These are phyloP conservation scores for Bombus picipes DNA, from an alignment of 1,140 invertebrate species.

Conservation along the genomic window DNA sequence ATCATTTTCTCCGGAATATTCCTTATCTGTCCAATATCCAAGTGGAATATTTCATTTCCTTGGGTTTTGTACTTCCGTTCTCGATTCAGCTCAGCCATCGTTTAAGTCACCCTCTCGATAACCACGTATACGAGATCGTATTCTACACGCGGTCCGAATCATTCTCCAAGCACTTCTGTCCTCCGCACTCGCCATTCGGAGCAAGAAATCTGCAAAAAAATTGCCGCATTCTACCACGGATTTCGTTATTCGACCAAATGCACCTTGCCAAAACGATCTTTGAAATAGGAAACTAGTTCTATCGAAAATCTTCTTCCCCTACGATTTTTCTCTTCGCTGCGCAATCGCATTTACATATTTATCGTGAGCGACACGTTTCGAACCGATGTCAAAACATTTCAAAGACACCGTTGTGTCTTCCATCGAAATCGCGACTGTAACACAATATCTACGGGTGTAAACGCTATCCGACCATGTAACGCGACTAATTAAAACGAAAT, in stretches of 20 bases:
- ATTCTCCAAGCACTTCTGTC: constrained; percentile 30
- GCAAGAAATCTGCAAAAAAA: constrained; percentile 14
- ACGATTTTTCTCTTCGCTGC: not conserved
- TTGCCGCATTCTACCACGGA: not conserved
- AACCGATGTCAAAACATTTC: not conserved
- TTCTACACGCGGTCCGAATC: constrained; percentile 47
- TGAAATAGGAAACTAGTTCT: not conserved
- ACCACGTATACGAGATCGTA: constrained; percentile 44
- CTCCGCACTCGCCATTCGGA: constrained; percentile 11
- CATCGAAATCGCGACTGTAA: not conserved
- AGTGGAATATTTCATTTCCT: constrained; percentile 52
- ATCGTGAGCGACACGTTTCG: not conserved
- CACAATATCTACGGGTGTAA: not conserved
- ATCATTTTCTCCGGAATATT: constrained; percentile 37
- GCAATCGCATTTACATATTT: not conserved
- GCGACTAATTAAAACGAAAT: constrained; percentile 5
- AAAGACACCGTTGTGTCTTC: not conserved
- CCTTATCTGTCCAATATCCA: constrained; percentile 47
- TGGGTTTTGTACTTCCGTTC: constrained; percentile 28
- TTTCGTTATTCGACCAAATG: not conserved
- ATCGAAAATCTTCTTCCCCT: not conserved
- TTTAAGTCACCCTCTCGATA: constrained; percentile 35
- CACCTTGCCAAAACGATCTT: not conserved
- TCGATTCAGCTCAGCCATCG: constrained; percentile 15
- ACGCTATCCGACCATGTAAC: not conserved